Evolutionary conservation across 1,140 invertebrate genomes (phyloP), one percentile per base, ranked within the genome.

Genomic region (Lasioglossum albipes): DNA sequence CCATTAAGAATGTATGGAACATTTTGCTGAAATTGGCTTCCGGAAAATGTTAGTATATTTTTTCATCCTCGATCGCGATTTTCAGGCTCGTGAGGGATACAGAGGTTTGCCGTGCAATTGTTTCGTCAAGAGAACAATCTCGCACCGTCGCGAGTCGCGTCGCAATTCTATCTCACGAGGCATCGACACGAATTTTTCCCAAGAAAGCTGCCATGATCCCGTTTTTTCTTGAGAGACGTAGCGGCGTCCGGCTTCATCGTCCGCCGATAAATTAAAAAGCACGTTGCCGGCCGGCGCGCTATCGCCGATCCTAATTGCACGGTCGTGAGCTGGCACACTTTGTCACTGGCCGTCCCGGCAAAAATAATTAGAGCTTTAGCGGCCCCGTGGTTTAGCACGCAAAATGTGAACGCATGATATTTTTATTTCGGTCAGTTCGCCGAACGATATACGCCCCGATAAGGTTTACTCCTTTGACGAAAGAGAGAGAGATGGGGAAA

Each of bases 331-430:
- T n/a, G 66, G 70, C 78, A 59, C 77, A 75, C 76, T 87, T 85
- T 85, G 78, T 88, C 80, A 82, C 74, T 72, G 41, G 49, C 67
- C 57, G 75, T 79, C 45, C 66, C 65, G 77, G 31, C 52, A 75
- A 78, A 88, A 88, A 87, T 87, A 88, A 88, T 87, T 85, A 79
- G 67, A 54, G 61, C 65, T 62, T 52, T 41, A 61, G 66, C 66
- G 57, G 20, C 65, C 49, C 31, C 41, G 61, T 12, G 41, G 62
- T 82, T 86, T 83, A 42, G 80, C 84, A 83, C 82, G 75, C 75
- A 42, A 85, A 86, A 86, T 77, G 77, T 68, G 72, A 76, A 70
- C 73, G 68, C 64, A 13, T 62, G 81, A 71, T 72, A 62, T 82
- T 82, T 79, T 82, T 85, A 86, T 86, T 85, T 85, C 36, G 45